phyloP scores from a whole-genome alignment of 2,888 invertebrate genomes.

The Cylloceria caligata region DNA sequence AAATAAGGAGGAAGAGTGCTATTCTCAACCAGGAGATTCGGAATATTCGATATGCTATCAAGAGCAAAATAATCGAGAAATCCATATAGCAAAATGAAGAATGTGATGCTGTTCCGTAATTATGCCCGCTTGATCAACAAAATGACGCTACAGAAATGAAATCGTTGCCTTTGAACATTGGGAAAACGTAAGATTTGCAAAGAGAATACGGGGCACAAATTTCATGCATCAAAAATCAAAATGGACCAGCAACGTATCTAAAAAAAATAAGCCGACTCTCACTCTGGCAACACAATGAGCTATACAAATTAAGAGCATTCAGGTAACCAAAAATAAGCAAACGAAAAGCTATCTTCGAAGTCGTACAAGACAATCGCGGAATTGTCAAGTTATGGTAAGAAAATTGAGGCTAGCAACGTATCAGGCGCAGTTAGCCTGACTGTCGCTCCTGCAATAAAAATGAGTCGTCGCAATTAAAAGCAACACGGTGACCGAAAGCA shows the following conservation, averaged over 20 bases:
- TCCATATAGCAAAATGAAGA: conserved; percentile 27
- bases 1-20: conserved; percentile 28
- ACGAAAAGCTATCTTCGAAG: conserved; percentile 14
- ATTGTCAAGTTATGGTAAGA: conserved; percentile 14
- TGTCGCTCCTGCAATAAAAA: conserved; percentile 39
- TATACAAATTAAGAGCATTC: conserved; percentile 28
- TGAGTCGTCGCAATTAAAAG: conserved; percentile 21
- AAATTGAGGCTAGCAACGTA: conserved; percentile 18
- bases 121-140: conserved; percentile 43
- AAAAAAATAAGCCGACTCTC: conserved; percentile 33
- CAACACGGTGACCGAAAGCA: no score
- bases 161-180: conserved; percentile 17
- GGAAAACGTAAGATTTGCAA: conserved; percentile 11
- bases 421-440: conserved; percentile 29
- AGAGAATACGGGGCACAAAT: conserved; percentile 14
- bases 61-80: conserved; percentile 44
- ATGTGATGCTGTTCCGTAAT: conserved; percentile 9
- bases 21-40: conserved; percentile 34
- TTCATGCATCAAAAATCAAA: conserved; percentile 29
- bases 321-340: conserved; percentile 20
- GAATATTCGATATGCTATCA: conserved; percentile 13
- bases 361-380: conserved; percentile 13
- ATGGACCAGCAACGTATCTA: conserved; percentile 29
- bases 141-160: conserved; percentile 6
- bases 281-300: conserved; percentile 20